Percentiles rank a stretch among this genome's conserved stretches.
phyloP scores from a whole-genome alignment of 2,113 vertebrate genomes.

The Ia io region DNA sequence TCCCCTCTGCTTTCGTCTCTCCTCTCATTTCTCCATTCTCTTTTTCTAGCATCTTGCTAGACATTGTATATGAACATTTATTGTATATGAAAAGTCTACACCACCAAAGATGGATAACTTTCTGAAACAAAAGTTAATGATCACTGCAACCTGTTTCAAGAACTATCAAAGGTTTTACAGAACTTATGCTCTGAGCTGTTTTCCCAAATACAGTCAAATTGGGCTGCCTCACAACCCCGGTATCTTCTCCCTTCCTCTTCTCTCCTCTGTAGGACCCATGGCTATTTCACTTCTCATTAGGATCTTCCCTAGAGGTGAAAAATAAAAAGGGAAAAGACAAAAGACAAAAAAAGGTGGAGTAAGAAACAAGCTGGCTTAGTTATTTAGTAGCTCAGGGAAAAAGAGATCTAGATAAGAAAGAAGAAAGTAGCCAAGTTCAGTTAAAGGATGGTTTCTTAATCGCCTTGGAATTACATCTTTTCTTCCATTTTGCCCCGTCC shows the following conservation, averaged over 20 bases:
- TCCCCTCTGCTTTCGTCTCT: not conserved
- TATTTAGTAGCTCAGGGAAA: not conserved
- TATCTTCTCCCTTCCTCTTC: not conserved
- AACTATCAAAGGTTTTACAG: not conserved
- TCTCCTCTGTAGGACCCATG: not conserved
- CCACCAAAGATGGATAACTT: not conserved
- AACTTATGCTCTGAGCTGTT: not conserved
- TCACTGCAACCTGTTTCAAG: not conserved
- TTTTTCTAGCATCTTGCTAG: not conserved
- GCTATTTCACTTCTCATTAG: not conserved
- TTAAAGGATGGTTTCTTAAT: not conserved
- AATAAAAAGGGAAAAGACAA: not conserved
- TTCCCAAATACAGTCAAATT: not conserved
- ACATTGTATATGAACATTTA: not conserved
- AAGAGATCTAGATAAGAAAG: slow-evolving; percentile 23
- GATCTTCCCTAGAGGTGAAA: not conserved
- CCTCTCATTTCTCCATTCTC: not conserved
- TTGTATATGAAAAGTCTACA: not conserved
- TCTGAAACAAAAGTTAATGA: not conserved
- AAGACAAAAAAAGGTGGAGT: not conserved
- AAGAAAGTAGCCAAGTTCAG: not conserved
- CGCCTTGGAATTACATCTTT: not conserved
- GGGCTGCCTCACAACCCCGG: too few relatives aligned
- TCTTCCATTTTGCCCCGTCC: not conserved
- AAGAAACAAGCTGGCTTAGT: not conserved